Percentiles rank a stretch among this genome's conserved stretches.
These are phyloP conservation scores for Spodoptera exigua DNA, from an alignment of 2,888 invertebrate genomes.

Conservation along the genomic window DNA sequence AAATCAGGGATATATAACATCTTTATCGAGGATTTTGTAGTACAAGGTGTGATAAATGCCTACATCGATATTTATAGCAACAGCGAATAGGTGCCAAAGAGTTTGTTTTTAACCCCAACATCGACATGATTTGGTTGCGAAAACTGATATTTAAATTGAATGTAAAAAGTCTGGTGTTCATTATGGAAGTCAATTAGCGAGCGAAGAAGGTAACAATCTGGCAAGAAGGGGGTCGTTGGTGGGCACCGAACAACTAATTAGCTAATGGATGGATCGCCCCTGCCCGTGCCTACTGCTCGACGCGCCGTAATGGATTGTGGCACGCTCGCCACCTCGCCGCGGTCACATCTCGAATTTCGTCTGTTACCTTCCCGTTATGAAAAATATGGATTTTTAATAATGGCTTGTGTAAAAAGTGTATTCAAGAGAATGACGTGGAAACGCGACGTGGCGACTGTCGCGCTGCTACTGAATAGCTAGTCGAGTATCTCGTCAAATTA, in stretches of 20 bases:
- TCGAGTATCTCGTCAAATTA: no score
- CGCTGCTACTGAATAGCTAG: no score
- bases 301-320: conserved; percentile 80
- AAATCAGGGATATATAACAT: no score
- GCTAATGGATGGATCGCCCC: conserved; percentile 80
- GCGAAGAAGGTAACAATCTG: conserved; percentile 84
- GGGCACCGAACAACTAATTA: conserved; percentile 76
- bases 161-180: conserved; percentile 50
- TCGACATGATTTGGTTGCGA: conserved; percentile 17
- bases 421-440: no score
- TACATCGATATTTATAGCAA: not conserved
- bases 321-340: conserved; percentile 75
- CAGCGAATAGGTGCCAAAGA: conserved; percentile 6
- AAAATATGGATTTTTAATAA: conserved; percentile 48
- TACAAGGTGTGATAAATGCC: no score
- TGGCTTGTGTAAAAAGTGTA: conserved; percentile 25
- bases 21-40: no score
- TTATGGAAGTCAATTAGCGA: conserved; percentile 81
- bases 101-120: not conserved
- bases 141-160: conserved; percentile 42
- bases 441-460: no score
- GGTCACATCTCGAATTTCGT: conserved; percentile 77
- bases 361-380: conserved; percentile 40
- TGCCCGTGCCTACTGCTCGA: conserved; percentile 53
- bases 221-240: conserved; percentile 81